Evolutionary conservation across 2,888 invertebrate species (phyloP).

Genomic region (Thelaira solivaga): DNA sequence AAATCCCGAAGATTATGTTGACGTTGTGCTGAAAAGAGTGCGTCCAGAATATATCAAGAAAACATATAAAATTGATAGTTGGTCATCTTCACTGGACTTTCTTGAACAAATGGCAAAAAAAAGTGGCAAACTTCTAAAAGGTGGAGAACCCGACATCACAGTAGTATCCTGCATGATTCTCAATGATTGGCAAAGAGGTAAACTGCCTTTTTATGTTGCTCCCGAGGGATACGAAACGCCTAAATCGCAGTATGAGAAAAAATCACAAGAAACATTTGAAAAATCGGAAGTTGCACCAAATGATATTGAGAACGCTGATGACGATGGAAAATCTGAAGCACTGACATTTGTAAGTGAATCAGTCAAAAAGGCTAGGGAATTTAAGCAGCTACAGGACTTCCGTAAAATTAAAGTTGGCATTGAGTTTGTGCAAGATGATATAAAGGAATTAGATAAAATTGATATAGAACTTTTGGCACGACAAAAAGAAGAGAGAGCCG

Average conservation of each 20-base stretch:
- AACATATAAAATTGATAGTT: slow-evolving; percentile 91
- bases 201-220: slow-evolving; percentile 94
- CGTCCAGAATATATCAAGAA: slow-evolving; percentile 91
- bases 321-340: slow-evolving; percentile 71
- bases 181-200: slow-evolving; percentile 99
- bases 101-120: slow-evolving; percentile 92
- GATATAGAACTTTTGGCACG: slow-evolving; percentile 81
- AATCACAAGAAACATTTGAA: slow-evolving; percentile 64
- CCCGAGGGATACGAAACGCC: slow-evolving; percentile 90
- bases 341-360: slow-evolving; percentile 76
- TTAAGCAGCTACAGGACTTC: slow-evolving; percentile 85
- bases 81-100: slow-evolving; percentile 91
- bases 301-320: slow-evolving; percentile 65
- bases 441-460: slow-evolving; percentile 76
- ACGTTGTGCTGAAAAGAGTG: slow-evolving; percentile 90
- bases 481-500: slow-evolving; percentile 74
- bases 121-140: slow-evolving; percentile 93
- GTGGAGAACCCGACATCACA: slow-evolving; percentile 96
- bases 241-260: slow-evolving; percentile 76
- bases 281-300: not conserved
- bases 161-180: slow-evolving; percentile 95
- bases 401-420: slow-evolving; percentile 86
- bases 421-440: slow-evolving; percentile 82
- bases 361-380: slow-evolving; percentile 77
- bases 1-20: slow-evolving; percentile 96